Conservation (phyloP, 2,113 vertebrate genomes). For the Poeciliopsis occidentalis region DNA sequence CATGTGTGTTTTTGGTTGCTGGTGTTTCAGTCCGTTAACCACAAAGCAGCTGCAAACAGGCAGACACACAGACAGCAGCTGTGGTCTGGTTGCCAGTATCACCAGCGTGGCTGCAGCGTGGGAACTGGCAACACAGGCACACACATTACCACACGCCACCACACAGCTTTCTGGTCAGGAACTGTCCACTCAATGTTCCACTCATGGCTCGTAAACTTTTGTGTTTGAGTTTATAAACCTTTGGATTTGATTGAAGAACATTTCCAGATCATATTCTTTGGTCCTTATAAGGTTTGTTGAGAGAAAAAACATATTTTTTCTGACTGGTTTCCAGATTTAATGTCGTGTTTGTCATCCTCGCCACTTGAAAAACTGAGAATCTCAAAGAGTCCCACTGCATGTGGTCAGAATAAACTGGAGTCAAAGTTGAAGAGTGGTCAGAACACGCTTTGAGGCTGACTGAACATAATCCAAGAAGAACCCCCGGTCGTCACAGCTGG, state of each 20-base stretch:
- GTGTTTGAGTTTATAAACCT: no score
- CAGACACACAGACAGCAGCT: slow-evolving; percentile 64
- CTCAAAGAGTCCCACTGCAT: neutral
- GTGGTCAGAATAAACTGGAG: slow-evolving; percentile 25
- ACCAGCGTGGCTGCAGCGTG: slow-evolving; percentile 68
- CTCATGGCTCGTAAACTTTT: slow-evolving; percentile 37
- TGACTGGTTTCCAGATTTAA: neutral
- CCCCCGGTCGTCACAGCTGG: slow-evolving; percentile 45
- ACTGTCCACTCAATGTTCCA: slow-evolving; percentile 26
- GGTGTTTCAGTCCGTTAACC: slow-evolving; percentile 28
- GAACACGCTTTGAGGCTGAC: slow-evolving; percentile 42
- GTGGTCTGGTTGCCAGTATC: slow-evolving; percentile 68
- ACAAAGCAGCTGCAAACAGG: slow-evolving; percentile 51
- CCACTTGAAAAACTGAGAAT: neutral
- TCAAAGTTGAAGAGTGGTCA: slow-evolving; percentile 35
- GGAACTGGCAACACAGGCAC: slow-evolving; percentile 58
- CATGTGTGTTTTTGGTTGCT: slow-evolving; percentile 47
- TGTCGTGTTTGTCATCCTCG: neutral
- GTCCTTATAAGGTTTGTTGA: no score
- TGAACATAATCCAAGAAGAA: slow-evolving; percentile 31
- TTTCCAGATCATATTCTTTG: no score
- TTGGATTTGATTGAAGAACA: no score
- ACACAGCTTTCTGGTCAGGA: slow-evolving; percentile 4
- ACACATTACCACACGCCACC: slow-evolving; percentile 16
- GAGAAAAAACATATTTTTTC: neutral